Evolutionary conservation across 2,888 invertebrate species (phyloP).

Genomic region (Epistrophella euchroma): DNA sequence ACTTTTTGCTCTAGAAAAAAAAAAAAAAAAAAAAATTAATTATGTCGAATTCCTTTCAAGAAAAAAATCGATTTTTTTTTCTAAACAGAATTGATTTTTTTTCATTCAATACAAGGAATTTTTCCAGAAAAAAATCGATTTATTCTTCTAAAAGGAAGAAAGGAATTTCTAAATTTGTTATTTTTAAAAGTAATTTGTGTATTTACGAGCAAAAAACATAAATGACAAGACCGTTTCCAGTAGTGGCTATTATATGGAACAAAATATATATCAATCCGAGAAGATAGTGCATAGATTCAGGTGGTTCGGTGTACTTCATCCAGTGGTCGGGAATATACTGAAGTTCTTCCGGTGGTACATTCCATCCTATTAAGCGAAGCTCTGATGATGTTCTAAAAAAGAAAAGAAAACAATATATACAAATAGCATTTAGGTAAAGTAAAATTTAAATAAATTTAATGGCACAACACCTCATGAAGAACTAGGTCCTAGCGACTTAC

Average conservation of each 20-base stretch:
- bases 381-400: constrained; percentile 79
- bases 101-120: no score
- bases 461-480: no score
- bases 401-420: constrained; percentile 5
- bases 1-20: constrained; percentile 80
- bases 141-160: no score
- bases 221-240: constrained; percentile 94
- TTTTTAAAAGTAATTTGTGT: no score
- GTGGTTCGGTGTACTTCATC: constrained; percentile 91
- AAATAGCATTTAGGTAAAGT: no score
- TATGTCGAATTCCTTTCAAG: no score
- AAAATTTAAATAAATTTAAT: no score
- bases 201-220: constrained; percentile 88
- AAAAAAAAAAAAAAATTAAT: not conserved
- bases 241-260: constrained; percentile 89
- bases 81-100: no score
- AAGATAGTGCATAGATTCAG: constrained; percentile 91
- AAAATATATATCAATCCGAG: constrained; percentile 91
- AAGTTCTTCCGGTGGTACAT: constrained; percentile 90
- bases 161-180: no score
- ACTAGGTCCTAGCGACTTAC: no score
- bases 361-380: constrained; percentile 88
- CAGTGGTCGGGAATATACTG: constrained; percentile 92
- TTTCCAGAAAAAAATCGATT: no score
- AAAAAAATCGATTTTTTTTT: no score